Percentiles rank a stretch among this genome's conserved stretches.
Conservation (phyloP, 1,140 invertebrate genomes). For the Cheumatopsyche charites region DNA sequence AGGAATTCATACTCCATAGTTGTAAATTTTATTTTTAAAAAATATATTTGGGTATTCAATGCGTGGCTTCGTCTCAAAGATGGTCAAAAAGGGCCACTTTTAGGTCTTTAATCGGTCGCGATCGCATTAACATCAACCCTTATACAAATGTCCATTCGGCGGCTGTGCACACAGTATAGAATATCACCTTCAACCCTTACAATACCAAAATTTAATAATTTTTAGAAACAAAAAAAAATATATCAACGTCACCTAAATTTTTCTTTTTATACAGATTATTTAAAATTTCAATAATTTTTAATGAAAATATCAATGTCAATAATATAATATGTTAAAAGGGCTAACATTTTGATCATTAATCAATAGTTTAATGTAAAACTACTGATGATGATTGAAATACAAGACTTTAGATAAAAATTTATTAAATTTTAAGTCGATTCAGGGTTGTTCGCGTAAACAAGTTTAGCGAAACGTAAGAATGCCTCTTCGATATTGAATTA, state of each 20-base stretch:
- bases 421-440: too few relatives aligned
- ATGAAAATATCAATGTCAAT: too few relatives aligned
- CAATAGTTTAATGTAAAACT: too few relatives aligned
- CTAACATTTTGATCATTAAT: too few relatives aligned
- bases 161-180: slow-evolving; percentile 37
- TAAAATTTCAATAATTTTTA: too few relatives aligned
- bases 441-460: slow-evolving; percentile 36
- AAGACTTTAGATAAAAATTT: too few relatives aligned
- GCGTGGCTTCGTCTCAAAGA: background rate
- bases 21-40: background rate
- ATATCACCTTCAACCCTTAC: slow-evolving; percentile 33
- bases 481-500: slow-evolving; percentile 41
- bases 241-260: too few relatives aligned
- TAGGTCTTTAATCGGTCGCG: slow-evolving; percentile 46
- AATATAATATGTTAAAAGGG: too few relatives aligned
- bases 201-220: slow-evolving; percentile 9
- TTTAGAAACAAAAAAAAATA: slow-evolving; percentile 1
- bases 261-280: too few relatives aligned
- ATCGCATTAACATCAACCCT: slow-evolving; percentile 48
- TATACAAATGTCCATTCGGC: slow-evolving; percentile 48
- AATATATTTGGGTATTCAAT: background rate
- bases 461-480: slow-evolving; percentile 47
- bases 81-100: slow-evolving; percentile 37
- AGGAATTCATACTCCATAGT: too few relatives aligned
- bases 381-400: too few relatives aligned